Evolutionary conservation across 2,888 invertebrate species (phyloP), one percentile per base, ranked within the genome.

Genomic region (Escarpia spicata): DNA sequence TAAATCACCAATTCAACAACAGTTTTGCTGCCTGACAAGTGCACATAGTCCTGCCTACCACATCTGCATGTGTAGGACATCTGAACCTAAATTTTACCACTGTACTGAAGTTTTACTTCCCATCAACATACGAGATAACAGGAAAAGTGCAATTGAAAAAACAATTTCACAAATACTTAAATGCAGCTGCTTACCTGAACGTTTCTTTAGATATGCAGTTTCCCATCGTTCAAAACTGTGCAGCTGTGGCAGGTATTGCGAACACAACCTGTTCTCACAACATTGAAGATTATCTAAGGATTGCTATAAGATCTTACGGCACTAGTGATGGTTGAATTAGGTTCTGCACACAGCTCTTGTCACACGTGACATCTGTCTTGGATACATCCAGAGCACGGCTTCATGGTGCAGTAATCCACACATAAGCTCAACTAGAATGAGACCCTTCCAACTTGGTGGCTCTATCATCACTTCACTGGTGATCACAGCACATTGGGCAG

Each of bases 331-430:
- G 75, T 75, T 26, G 26, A 75, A 26, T 8, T 26, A 75, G 75
- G 26, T 75, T 75, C 75, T 2, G 75, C 75, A 15, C 19, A 60
- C 19, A 19, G 60, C 15, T 26, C 75, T 75, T 75, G 75, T 15
- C 26, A 26, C 4, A 75, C 26, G 75, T 75, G 75, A 75, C 26
- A 75, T 75, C 26, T 75, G 26, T 75, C 75, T n/a, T 75, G 75
- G 19, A 75, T 15, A 75, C 75, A 75, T 6, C 26, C 26, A 75
- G n/a, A 75, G 75, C 15, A n/a, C 15, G 75, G 26, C 75, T 26
- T 75, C 75, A 75, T 75, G 75, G 75, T 75, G n/a, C 75, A 75
- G 26, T 75, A 75, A 75, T 75, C 75, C 75, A 75, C 75, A 26
- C 26, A 75, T 75, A 8, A 10, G 12, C 75, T 75, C 19, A 19